phyloP scores from a whole-genome alignment of 2,888 invertebrate species.

The Himalopsyche anomala region DNA sequence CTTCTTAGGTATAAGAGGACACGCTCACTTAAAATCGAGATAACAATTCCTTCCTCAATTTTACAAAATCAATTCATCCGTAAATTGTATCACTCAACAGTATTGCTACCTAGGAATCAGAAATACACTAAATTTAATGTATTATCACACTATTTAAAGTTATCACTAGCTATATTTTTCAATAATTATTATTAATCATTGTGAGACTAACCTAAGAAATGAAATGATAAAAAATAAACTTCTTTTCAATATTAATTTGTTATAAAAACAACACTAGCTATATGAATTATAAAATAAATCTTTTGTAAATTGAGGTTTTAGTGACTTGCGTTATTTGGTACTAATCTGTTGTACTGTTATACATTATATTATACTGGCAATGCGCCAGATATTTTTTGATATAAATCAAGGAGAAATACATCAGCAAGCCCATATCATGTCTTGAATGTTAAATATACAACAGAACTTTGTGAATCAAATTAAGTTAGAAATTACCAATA shows the following conservation, averaged over 20 bases:
- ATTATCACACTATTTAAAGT: constrained; percentile 28
- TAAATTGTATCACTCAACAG: neutral
- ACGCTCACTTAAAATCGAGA: constrained; percentile 14
- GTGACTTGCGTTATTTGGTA: no score
- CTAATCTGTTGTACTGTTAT: no score
- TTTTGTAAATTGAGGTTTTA: no score
- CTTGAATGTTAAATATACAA: no score
- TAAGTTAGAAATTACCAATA: no score
- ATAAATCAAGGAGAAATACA: no score
- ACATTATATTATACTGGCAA: no score
- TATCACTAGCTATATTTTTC: neutral
- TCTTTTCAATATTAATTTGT: no score
- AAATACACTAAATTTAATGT: constrained; percentile 21
- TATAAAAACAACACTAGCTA: constrained; percentile 5
- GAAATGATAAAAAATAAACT: neutral
- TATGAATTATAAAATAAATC: no score
- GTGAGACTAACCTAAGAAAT: neutral
- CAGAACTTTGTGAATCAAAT: no score
- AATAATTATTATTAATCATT: neutral
- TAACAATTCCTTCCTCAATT: constrained; percentile 32
- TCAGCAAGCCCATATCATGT: no score
- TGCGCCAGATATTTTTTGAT: no score
- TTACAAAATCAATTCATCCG: constrained; percentile 24
- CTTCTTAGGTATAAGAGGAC: constrained; percentile 5
- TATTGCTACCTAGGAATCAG: neutral